phyloP scores from a whole-genome alignment of 2,888 invertebrate species.

The Tholera decimalis region DNA sequence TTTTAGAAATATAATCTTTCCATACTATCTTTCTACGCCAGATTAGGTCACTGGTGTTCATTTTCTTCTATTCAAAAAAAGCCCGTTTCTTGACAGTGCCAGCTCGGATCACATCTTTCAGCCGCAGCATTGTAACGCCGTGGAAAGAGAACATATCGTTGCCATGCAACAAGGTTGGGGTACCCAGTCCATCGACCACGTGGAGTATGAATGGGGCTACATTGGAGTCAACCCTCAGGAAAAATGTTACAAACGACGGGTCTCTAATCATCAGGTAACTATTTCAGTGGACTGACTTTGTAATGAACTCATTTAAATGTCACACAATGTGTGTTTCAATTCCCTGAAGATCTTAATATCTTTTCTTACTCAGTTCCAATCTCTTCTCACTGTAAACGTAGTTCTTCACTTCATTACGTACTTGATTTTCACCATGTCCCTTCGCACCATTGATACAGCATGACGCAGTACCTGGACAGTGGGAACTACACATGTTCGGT shows the following conservation, averaged over 20 bases:
- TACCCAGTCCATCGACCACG: conserved; percentile 94
- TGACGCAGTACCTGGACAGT: conserved; percentile 95
- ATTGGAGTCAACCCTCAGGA: conserved; percentile 93
- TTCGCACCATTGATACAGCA: conserved; percentile 73
- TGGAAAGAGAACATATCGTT: conserved; percentile 97
- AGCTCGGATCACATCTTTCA: conserved; percentile 97
- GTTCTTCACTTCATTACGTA: not conserved
- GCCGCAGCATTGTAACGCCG: conserved; percentile 94
- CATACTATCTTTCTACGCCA: conserved; percentile 23
- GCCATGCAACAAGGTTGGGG: conserved; percentile 96
- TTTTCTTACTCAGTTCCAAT: not conserved
- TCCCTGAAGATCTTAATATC: not conserved
- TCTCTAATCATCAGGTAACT: conserved; percentile 94
- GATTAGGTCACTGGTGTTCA: conserved; percentile 60
- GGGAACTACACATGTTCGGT: conserved; percentile 98
- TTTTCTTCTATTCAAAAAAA: conserved; percentile 66
- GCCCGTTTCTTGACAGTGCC: conserved; percentile 92
- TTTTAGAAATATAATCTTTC: not conserved
- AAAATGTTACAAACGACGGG: conserved; percentile 93
- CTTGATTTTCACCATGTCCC: conserved; percentile 32
- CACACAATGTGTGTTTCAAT: not conserved
- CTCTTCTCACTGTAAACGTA: not conserved
- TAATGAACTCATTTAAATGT: not conserved
- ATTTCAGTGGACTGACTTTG: conserved; percentile 1
- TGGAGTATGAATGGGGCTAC: conserved; percentile 95